Base-by-base conservation (phyloP, 1,140 invertebrate genomes). In the Drosophila neocordata region DNA sequence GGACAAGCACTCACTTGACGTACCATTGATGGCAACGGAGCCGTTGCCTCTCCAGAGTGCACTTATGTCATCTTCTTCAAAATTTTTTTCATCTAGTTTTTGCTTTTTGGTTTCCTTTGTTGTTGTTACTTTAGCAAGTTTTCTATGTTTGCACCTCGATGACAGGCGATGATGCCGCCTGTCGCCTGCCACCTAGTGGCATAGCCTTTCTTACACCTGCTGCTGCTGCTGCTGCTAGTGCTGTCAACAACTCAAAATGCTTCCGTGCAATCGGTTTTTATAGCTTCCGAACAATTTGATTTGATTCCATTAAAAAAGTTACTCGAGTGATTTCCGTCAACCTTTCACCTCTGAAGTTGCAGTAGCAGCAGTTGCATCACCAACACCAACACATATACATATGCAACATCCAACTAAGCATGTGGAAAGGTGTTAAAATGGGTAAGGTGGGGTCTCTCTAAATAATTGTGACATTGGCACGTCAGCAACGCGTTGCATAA, bases 241-340 rank as follows among this genome's bases (percentile, higher is more conserved):
- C 6, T 87, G 83, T 85, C 82, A 85, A 87, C 82, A 85, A 87
- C 82, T 85, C 82, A 87, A 85, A 88, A 89, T 79, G 79, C 83
- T 90, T 90, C 79, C 88, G 84, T 80, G 84, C 85, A 90, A 90
- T 90, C 82, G 82, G 73, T 81, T 90, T 90, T 90, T 90, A 87
- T 74, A 90, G 89, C 82, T 90, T 90, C 89, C 89, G 75, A 90
- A 90, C 89, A 90, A 90, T 90, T 90, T 90, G 89, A 90, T 90
- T 90, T 90, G 85, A 90, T 90, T 89, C 89, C 84, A 84, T 80
- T 82, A 87, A 87, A 87, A 90, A 89, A 89, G 81, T 89, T 89
- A 55, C 80, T 81, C 80, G 78, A 85, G 80, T 90, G 87, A 90
- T 90, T 90, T 90, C 77, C 64, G 52, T 58, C 62, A 65, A 51